Evolutionary conservation across 2,888 invertebrate genomes (phyloP).

Genomic region (Pycnomerus fuliginosus): DNA sequence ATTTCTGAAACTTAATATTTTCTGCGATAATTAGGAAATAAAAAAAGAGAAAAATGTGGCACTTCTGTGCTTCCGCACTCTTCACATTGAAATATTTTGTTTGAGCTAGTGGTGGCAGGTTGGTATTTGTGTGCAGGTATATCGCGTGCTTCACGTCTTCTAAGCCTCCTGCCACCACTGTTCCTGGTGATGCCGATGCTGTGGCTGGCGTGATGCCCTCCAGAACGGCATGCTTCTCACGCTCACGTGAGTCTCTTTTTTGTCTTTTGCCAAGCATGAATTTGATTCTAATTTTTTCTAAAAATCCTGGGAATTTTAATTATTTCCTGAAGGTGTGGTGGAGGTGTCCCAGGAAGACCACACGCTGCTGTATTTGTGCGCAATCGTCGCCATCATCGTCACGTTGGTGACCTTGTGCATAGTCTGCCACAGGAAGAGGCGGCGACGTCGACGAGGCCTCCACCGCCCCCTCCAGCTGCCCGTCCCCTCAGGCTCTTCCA

Average conservation of each 20-base stretch:
- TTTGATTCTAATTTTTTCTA: neutral
- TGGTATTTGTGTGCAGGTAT: slow-evolving; percentile 44
- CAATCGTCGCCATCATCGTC: slow-evolving; percentile 52
- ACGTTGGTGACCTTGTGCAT: slow-evolving; percentile 54
- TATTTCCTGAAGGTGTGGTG: slow-evolving; percentile 48
- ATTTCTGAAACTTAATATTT: no score
- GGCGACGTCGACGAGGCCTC: slow-evolving; percentile 54
- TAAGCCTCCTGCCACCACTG: slow-evolving; percentile 48
- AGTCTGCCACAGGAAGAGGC: slow-evolving; percentile 58
- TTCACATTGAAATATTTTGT: no score
- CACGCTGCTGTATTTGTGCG: slow-evolving; percentile 45
- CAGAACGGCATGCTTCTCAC: slow-evolving; percentile 30
- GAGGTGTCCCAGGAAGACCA: slow-evolving; percentile 47
- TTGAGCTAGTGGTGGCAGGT: slow-evolving; percentile 38
- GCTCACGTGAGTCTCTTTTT: slow-evolving; percentile 32
- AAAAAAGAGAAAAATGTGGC: no score
- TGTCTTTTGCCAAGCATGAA: no score
- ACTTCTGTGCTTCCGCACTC: no score
- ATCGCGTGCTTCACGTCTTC: slow-evolving; percentile 40
- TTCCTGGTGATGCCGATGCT: slow-evolving; percentile 44
- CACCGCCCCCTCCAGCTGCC: slow-evolving; percentile 50
- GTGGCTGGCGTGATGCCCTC: slow-evolving; percentile 44
- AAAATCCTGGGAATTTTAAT: neutral
- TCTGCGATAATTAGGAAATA: no score
- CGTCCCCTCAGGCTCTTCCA: slow-evolving; percentile 46